Evolutionary conservation across 2,888 invertebrate genomes (phyloP).

Genomic region (Dynastes tityus): DNA sequence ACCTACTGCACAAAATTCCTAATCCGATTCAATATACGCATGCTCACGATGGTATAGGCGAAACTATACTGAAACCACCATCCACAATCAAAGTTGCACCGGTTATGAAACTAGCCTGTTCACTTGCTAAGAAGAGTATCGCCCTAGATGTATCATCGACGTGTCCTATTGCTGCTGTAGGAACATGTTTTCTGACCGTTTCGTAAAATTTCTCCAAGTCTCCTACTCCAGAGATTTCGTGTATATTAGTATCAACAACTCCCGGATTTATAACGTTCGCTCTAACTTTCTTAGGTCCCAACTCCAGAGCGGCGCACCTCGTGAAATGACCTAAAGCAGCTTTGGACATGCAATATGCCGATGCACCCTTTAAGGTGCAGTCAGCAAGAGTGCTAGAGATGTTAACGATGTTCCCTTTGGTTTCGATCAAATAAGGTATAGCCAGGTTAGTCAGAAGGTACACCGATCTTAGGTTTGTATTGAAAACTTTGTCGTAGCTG

Average conservation of each 20-base stretch:
- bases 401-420: slow-evolving; percentile 68
- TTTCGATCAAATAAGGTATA: slow-evolving; percentile 71
- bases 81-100: slow-evolving; percentile 74
- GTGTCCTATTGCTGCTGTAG: slow-evolving; percentile 72
- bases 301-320: slow-evolving; percentile 72
- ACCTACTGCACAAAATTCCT: no score
- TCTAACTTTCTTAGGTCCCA: slow-evolving; percentile 66
- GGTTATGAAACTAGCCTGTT: slow-evolving; percentile 73
- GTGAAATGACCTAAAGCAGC: slow-evolving; percentile 77
- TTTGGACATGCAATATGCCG: slow-evolving; percentile 70
- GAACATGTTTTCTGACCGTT: slow-evolving; percentile 70
- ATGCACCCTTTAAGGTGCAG: background rate
- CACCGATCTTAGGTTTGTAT: slow-evolving; percentile 71
- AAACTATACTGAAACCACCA: slow-evolving; percentile 68
- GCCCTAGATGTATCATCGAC: slow-evolving; percentile 73
- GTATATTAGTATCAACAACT: slow-evolving; percentile 70
- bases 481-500: slow-evolving; percentile 73
- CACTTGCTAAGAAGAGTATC: slow-evolving; percentile 74
- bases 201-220: slow-evolving; percentile 69
- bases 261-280: slow-evolving; percentile 75
- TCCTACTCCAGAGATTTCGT: slow-evolving; percentile 2
- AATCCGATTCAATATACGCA: no score
- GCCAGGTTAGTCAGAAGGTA: slow-evolving; percentile 71
- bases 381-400: slow-evolving; percentile 20
- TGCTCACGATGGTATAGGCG: background rate